phyloP scores from a whole-genome alignment of 2,113 vertebrate genomes.

The Odobenus rosmarus region DNA sequence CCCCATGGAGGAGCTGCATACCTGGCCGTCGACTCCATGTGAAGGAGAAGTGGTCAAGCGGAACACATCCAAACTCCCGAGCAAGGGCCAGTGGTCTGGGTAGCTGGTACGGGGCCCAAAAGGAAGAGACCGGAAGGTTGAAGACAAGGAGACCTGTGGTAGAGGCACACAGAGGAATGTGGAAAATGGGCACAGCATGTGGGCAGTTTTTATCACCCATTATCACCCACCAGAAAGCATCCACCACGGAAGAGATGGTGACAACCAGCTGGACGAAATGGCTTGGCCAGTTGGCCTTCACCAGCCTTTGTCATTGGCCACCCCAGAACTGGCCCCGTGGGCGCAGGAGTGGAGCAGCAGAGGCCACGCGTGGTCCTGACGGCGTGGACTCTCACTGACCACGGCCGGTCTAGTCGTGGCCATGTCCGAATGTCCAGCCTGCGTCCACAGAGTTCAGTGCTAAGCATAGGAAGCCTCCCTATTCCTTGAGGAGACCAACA shows the following conservation, averaged over 20 bases:
- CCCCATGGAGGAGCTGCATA: background rate
- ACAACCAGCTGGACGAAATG: background rate
- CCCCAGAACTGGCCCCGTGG: too few species aligned
- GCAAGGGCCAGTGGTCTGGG: background rate
- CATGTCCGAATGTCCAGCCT: background rate
- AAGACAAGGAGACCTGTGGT: background rate
- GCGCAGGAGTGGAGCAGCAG: background rate
- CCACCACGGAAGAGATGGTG: background rate
- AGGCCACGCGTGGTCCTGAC: background rate
- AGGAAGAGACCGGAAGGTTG: background rate
- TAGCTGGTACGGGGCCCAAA: background rate
- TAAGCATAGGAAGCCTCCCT: background rate
- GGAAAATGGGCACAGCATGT: background rate
- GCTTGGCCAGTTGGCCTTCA: too few species aligned
- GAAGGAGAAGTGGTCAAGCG: too few species aligned
- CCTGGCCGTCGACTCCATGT: too few species aligned
- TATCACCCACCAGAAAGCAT: background rate
- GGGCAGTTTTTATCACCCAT: background rate
- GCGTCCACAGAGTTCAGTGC: too few species aligned
- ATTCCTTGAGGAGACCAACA: background rate
- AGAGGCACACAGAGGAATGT: fast-evolving
- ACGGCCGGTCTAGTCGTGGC: too few species aligned
- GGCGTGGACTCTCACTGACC: background rate
- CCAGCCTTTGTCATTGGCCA: background rate
- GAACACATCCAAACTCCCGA: background rate